phyloP scores from a whole-genome alignment of 1,140 invertebrate species.

The Vollenhovia emeryi region DNA sequence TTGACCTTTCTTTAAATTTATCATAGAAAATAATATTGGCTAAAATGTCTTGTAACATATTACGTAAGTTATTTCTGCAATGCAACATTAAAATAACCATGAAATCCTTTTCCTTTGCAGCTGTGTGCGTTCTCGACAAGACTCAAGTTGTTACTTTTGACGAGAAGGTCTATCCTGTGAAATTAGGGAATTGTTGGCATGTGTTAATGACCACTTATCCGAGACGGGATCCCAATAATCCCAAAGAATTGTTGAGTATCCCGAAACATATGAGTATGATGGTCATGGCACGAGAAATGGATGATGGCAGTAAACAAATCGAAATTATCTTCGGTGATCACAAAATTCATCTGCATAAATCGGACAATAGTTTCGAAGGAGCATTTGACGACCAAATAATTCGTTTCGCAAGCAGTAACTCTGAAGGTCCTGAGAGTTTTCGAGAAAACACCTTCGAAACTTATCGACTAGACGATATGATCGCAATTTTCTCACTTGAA shows the following conservation, averaged over 20 bases:
- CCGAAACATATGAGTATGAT: constrained; percentile 70
- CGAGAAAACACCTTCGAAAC: constrained; percentile 82
- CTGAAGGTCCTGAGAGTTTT: constrained; percentile 66
- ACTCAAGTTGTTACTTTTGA: constrained; percentile 87
- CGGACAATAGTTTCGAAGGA: constrained; percentile 67
- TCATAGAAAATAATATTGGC: no score
- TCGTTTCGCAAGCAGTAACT: constrained; percentile 67
- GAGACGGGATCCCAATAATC: constrained; percentile 68
- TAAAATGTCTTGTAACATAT: no score
- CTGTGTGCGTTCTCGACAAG: constrained; percentile 87
- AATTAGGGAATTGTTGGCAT: constrained; percentile 87
- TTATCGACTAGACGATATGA: constrained; percentile 82
- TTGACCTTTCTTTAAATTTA: not conserved
- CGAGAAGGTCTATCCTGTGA: constrained; percentile 85
- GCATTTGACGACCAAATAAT: constrained; percentile 78
- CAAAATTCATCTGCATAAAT: constrained; percentile 66
- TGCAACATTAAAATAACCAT: not conserved
- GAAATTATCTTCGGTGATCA: constrained; percentile 79
- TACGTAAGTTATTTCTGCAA: no score
- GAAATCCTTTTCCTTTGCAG: constrained; percentile 81
- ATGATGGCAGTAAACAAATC: constrained; percentile 80
- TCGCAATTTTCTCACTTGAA: constrained; percentile 84
- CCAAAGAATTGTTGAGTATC: constrained; percentile 80
- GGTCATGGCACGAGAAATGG: constrained; percentile 81
- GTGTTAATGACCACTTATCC: constrained; percentile 86